Conservation (phyloP, 2,888 invertebrate genomes). For the Rotaria macrura region DNA sequence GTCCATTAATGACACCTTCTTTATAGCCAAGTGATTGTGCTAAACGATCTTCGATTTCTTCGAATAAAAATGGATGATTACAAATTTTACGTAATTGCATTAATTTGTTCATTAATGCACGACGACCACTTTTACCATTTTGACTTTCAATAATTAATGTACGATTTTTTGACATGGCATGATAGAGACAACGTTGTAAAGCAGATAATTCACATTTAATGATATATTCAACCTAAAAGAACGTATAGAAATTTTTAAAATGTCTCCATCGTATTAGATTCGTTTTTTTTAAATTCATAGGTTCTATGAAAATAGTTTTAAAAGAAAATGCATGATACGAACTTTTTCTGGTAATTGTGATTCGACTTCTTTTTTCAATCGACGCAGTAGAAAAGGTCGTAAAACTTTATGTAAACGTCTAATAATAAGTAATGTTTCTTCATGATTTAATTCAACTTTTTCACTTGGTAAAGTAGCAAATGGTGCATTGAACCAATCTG, state of each 20-base stretch:
- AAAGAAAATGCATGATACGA: too few relatives aligned
- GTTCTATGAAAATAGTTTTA: too few relatives aligned
- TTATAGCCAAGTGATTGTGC: conserved; percentile 70
- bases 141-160: conserved; percentile 78
- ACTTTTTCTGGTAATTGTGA: conserved; percentile 90
- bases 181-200: conserved; percentile 79
- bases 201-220: conserved; percentile 99
- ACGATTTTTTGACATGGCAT: conserved; percentile 93
- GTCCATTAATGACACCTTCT: conserved; percentile 68
- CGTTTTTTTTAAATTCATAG: too few relatives aligned
- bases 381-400: conserved; percentile 85
- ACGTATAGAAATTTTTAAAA: too few relatives aligned
- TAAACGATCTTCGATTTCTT: conserved; percentile 91
- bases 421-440: conserved; percentile 98
- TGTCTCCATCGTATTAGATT: too few relatives aligned
- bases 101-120: conserved; percentile 93
- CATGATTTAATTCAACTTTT: conserved; percentile 87
- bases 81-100: conserved; percentile 94
- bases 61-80: conserved; percentile 99
- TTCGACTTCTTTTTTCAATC: conserved; percentile 97
- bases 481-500: conserved; percentile 99
- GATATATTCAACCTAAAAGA: conserved; percentile 65
- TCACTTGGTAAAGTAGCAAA: conserved; percentile 92
- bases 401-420: conserved; percentile 96
- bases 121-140: conserved; percentile 71